These are phyloP conservation scores for Orthonevra nobilis DNA, from an alignment of 2,888 invertebrate genomes.

Conservation along the genomic window DNA sequence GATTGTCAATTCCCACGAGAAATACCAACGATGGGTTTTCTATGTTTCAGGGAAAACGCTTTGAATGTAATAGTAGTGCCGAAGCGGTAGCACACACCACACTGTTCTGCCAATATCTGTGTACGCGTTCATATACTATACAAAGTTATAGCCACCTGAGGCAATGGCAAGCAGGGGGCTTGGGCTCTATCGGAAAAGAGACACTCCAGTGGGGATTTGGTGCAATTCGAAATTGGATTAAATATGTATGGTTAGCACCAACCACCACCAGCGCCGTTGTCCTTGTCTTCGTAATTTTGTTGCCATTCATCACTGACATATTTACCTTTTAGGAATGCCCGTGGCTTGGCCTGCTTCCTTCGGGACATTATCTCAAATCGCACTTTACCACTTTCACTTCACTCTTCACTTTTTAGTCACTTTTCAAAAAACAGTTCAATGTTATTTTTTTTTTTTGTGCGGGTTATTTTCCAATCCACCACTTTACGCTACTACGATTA, in stretches of 20 bases:
- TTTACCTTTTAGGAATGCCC: conserved; percentile 84
- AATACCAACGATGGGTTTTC: conserved; percentile 80
- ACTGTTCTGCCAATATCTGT: conserved; percentile 45
- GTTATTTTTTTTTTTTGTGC: background rate
- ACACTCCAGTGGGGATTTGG: conserved; percentile 71
- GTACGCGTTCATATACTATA: conserved; percentile 22
- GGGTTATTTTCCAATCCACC: background rate
- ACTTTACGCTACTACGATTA: too few relatives aligned
- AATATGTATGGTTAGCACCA: conserved; percentile 76
- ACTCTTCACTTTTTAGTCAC: background rate
- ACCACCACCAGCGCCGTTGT: too few relatives aligned
- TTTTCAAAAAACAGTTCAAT: conserved; percentile 25
- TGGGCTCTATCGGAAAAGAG: conserved; percentile 28
- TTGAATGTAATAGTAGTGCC: conserved; percentile 65
- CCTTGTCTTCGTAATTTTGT: conserved; percentile 48
- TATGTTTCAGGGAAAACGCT: conserved; percentile 75
- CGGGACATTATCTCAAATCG: conserved; percentile 82
- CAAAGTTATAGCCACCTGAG: conserved; percentile 53
- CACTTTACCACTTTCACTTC: too few relatives aligned
- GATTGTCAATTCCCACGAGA: conserved; percentile 79
- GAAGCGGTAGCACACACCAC: conserved; percentile 7
- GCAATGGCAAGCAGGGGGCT: conserved; percentile 21
- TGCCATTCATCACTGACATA: conserved; percentile 57
- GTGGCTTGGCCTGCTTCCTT: conserved; percentile 86
- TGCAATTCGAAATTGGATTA: conserved; percentile 79